phyloP scores from a whole-genome alignment of 2,113 vertebrate species.

The Electrona antarctica region DNA sequence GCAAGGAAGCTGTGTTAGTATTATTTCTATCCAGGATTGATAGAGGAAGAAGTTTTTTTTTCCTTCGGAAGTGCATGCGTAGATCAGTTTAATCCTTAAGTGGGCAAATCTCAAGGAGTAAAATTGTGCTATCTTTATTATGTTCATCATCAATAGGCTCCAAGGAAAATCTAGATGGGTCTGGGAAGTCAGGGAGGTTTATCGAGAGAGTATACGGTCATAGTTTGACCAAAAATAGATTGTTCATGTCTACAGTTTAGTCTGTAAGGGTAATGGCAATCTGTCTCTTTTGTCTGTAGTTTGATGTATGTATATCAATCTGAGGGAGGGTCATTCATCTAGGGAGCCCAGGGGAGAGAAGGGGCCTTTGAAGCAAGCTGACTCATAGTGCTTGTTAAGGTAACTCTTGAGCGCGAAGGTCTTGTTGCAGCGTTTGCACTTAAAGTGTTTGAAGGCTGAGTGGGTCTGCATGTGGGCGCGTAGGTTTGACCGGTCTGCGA shows the following conservation, averaged over 20 bases:
- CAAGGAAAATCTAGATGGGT: conserved; percentile 42
- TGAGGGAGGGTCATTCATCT: conserved; percentile 75
- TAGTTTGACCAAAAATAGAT: conserved; percentile 71
- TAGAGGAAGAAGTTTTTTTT: conserved; percentile 55
- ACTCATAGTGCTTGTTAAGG: conserved; percentile 96
- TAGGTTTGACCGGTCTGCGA: conserved; percentile 93
- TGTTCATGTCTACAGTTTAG: conserved; percentile 64
- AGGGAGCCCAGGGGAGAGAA: conserved; percentile 77
- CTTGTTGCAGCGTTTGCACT: conserved; percentile 94
- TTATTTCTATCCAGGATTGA: conserved; percentile 63
- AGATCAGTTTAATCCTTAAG: conserved; percentile 79
- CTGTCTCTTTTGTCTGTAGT: conserved; percentile 50
- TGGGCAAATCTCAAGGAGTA: conserved; percentile 76
- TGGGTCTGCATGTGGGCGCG: conserved; percentile 97
- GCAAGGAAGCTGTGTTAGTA: conserved; percentile 58
- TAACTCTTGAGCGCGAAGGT: conserved; percentile 94
- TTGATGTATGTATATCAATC: conserved; percentile 19
- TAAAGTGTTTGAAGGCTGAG: conserved; percentile 95
- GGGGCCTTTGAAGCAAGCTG: conserved; percentile 91
- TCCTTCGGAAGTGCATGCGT: conserved; percentile 78
- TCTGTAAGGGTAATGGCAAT: conserved; percentile 58
- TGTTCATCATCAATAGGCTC: conserved; percentile 62
- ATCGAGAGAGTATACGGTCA: conserved; percentile 59
- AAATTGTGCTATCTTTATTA: conserved; percentile 81
- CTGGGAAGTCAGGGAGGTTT: conserved; percentile 27